Evolutionary conservation across 2,888 invertebrate genomes (phyloP), one percentile per base, ranked within the genome.

Genomic region (Polydrusus pterygomalis): DNA sequence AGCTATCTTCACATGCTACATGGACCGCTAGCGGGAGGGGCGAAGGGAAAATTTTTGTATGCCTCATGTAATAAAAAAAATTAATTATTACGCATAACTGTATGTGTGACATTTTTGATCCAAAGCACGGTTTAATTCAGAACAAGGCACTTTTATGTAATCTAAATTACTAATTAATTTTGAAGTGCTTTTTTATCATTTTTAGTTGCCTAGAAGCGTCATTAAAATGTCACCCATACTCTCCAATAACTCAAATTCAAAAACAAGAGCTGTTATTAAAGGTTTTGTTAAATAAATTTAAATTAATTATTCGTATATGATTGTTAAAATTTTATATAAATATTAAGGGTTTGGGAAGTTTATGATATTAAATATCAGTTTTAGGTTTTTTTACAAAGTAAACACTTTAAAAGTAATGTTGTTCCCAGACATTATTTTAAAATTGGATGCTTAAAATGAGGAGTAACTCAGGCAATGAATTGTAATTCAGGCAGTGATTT

Each of bases 1-100:
- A 87, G 87, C 87, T 87, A 87, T 86, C 87, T 87, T 87, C 87
- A 87, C 87, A 87, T 87, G 87, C 87, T 87, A 86, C 85, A 87
- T 86, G 87, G 86, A 87, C 85, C 85, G 87, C 87, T 86, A 84
- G 82, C 81, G 86, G 87, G 86, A 87, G 87, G 87, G 88, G 87
- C 86, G 86, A 85, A 81, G 85, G 86, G 86, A 84, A 77, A 60
- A 85, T 86, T 86, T 86, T 87, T 87, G 86, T 87, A 87, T 86
- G 87, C 87, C 86, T 86, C 85, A 84, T 74, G 71, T 75, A 68
- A 77, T 65, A 87, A 85, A 85, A 85, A 84, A 85, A 84, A 82
- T 83, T 81, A 83, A 83, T 60, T 38, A 60, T 38, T 73, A 75
- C 51, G 71, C 75, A 84, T 84, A 82, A 82, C 83, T 82, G 86